These are phyloP conservation scores for Auanema sp. DNA, from an alignment of 2,888 invertebrate species.

Conservation along the genomic window DNA sequence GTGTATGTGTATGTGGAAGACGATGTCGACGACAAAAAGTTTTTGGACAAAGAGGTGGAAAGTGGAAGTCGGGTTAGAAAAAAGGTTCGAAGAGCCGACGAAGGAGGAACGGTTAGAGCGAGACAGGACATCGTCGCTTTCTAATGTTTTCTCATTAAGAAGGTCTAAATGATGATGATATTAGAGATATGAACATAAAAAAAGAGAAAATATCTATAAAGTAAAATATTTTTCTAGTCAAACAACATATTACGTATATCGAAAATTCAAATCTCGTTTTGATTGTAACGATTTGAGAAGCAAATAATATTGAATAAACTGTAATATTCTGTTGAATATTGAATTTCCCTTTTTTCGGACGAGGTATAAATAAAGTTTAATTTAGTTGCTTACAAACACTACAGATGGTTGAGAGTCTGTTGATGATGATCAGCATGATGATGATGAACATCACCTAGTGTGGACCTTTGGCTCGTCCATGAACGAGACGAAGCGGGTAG, in stretches of 20 bases:
- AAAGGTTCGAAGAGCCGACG: no score
- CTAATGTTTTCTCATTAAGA: no score
- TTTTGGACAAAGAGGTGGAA: no score
- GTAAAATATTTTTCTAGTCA: conserved; percentile 1
- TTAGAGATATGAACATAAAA: conserved; percentile 2
- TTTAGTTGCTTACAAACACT: neutral
- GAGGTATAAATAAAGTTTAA: conserved; percentile 3
- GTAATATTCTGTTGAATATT: neutral
- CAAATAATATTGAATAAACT: conserved; percentile 2
- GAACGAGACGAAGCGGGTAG: no score
- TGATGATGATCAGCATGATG: no score
- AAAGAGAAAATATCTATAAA: conserved; percentile 1
- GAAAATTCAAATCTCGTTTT: neutral
- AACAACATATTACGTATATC: neutral
- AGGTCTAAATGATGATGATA: neutral
- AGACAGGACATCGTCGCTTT: no score
- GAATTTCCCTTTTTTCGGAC: neutral
- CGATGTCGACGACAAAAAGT: no score
- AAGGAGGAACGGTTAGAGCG: neutral
- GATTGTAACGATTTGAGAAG: neutral
- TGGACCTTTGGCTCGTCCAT: no score
- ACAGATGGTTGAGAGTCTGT: no score
- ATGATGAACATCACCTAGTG: no score
- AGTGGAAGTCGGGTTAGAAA: no score
- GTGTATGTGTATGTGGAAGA: no score